These are phyloP conservation scores for Pachyuromys duprasi DNA, from an alignment of 2,797 vertebrate genomes.

Conservation along the genomic window DNA sequence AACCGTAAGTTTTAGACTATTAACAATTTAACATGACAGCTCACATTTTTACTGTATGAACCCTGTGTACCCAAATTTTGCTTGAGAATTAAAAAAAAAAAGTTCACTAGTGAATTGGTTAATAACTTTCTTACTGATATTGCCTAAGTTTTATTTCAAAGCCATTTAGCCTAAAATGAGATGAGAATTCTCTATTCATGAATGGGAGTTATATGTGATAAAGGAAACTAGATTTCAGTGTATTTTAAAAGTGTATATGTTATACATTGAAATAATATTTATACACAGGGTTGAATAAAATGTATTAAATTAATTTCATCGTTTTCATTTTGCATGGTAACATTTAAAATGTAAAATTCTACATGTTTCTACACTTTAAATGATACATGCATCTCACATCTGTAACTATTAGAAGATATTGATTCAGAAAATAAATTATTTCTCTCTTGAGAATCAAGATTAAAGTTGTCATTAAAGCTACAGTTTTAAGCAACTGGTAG, in stretches of 20 bases:
- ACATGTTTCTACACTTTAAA: not conserved
- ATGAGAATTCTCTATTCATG: not conserved
- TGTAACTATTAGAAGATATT: not conserved
- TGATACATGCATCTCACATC: not conserved
- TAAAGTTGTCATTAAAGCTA: not conserved
- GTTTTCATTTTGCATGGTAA: not conserved
- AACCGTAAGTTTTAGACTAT: not conserved
- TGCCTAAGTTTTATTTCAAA: not conserved
- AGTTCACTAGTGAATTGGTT: not conserved
- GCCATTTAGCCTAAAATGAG: not conserved
- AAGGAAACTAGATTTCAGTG: not conserved
- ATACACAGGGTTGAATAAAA: not conserved
- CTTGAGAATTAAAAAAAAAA: not conserved
- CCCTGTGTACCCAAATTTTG: not conserved
- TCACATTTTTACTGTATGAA: slow-evolving; percentile 2
- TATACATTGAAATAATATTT: not conserved
- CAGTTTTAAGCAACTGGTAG: not conserved
- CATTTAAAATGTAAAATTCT: not conserved
- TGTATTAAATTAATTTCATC: not conserved
- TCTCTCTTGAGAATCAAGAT: not conserved
- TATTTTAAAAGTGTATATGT: not conserved
- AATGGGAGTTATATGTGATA: not conserved
- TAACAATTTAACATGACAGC: not conserved
- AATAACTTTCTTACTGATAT: not conserved
- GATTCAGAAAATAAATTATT: slow-evolving; percentile 6